Evolutionary conservation across 2,888 invertebrate species (phyloP).

Genomic region (Beris morrisii): DNA sequence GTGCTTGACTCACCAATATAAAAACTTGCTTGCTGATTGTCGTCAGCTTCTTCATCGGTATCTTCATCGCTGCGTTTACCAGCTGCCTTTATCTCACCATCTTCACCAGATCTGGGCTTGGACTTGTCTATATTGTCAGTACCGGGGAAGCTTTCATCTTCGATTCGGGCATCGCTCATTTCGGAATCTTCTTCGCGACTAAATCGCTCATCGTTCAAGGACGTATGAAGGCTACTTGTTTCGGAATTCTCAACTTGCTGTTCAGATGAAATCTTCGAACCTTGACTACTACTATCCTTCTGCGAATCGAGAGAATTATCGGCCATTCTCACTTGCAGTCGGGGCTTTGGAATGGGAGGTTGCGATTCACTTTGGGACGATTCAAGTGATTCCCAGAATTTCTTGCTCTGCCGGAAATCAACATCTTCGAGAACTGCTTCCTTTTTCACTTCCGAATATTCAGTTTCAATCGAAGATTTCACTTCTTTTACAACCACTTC

Average conservation of each 20-base stretch:
- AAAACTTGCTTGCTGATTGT: slow-evolving; percentile 46
- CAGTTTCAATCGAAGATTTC: not conserved
- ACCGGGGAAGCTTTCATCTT: slow-evolving; percentile 24
- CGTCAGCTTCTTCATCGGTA: slow-evolving; percentile 32
- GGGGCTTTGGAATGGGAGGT: slow-evolving; percentile 51
- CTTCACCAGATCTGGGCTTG: not conserved
- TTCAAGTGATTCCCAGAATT: slow-evolving; percentile 41
- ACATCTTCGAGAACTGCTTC: slow-evolving; percentile 31
- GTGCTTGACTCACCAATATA: slow-evolving; percentile 56
- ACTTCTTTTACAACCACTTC: slow-evolving; percentile 32
- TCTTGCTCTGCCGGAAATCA: slow-evolving; percentile 40
- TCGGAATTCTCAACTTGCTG: slow-evolving; percentile 40
- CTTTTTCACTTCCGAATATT: not conserved
- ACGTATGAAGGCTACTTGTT: slow-evolving; percentile 35
- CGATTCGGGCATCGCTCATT: slow-evolving; percentile 37
- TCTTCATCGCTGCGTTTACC: slow-evolving; percentile 48
- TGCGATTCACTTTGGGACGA: slow-evolving; percentile 28
- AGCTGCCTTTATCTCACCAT: not conserved
- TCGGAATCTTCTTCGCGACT: slow-evolving; percentile 34
- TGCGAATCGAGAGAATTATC: slow-evolving; percentile 35
- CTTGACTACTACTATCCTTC: slow-evolving; percentile 33
- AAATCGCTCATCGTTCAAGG: slow-evolving; percentile 34
- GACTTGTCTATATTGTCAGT: slow-evolving; percentile 8
- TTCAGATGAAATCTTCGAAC: slow-evolving; percentile 39
- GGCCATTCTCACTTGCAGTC: slow-evolving; percentile 47